Conservation (phyloP, 2,797 vertebrate genomes). For the Uromys caudimaculatus region DNA sequence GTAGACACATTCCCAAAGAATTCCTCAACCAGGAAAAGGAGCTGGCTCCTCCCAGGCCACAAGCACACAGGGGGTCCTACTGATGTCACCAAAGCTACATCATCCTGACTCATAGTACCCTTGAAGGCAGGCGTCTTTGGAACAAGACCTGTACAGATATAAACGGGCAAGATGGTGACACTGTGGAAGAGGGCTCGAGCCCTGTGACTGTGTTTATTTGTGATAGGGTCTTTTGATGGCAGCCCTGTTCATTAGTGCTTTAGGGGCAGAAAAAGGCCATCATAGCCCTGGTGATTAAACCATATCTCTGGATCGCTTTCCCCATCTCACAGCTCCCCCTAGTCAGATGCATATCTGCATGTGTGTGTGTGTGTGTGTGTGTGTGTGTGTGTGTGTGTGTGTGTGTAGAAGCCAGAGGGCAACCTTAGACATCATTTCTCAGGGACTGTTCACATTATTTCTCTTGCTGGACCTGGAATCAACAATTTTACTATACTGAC, state of each 20-base stretch:
- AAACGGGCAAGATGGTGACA: not conserved
- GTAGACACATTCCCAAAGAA: not conserved
- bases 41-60: not conserved
- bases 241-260: not conserved
- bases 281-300: not conserved
- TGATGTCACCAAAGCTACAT: not conserved
- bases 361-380: rapidly evolving
- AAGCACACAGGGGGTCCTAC: not conserved
- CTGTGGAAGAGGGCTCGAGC: not conserved
- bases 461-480: not conserved
- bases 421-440: not conserved
- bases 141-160: not conserved
- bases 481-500: not conserved
- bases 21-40: not conserved
- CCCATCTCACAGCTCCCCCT: not conserved
- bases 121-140: not conserved
- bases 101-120: not conserved
- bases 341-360: not conserved
- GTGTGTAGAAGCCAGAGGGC: not conserved
- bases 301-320: not conserved
- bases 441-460: not conserved
- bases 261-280: not conserved
- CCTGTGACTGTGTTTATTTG: not conserved
- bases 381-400: not conserved
- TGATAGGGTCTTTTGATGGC: not conserved